Evolutionary conservation across 2,113 vertebrate species (phyloP).

Genomic region (Dendrocopos noguchii): DNA sequence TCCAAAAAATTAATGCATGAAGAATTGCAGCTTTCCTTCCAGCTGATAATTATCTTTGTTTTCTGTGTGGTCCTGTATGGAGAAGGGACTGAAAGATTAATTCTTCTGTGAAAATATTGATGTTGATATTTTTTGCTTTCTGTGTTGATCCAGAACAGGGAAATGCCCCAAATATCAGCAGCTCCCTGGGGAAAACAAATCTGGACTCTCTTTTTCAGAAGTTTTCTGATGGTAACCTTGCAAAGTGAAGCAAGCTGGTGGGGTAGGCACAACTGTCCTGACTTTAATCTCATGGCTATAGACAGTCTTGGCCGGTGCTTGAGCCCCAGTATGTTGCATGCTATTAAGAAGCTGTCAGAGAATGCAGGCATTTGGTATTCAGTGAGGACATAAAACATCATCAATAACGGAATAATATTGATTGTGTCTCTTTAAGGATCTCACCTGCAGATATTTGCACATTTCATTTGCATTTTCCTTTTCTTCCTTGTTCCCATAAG

Average conservation of each 20-base stretch:
- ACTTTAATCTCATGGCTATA: background rate
- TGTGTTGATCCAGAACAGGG: background rate
- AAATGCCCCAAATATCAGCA: background rate
- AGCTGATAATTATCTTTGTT: background rate
- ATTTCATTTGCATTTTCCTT: background rate
- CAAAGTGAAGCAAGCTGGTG: background rate
- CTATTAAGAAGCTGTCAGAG: background rate
- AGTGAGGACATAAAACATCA: background rate
- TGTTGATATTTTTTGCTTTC: background rate
- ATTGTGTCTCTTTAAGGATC: background rate
- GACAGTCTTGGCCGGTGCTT: background rate
- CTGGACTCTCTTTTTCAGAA: background rate
- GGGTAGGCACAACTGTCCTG: background rate
- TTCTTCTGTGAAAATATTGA: background rate
- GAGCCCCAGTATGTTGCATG: background rate
- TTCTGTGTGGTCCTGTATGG: fast-evolving
- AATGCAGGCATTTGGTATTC: background rate
- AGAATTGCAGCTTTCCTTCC: background rate
- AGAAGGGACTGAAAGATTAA: background rate
- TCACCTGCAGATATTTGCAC: background rate
- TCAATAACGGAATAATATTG: conserved; percentile 3
- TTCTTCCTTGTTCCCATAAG: background rate
- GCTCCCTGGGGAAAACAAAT: background rate
- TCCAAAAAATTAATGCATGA: background rate
- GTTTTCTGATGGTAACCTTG: background rate